Conservation (phyloP, 92 coral and sea anemone genomes). For the Porites lobata region DNA sequence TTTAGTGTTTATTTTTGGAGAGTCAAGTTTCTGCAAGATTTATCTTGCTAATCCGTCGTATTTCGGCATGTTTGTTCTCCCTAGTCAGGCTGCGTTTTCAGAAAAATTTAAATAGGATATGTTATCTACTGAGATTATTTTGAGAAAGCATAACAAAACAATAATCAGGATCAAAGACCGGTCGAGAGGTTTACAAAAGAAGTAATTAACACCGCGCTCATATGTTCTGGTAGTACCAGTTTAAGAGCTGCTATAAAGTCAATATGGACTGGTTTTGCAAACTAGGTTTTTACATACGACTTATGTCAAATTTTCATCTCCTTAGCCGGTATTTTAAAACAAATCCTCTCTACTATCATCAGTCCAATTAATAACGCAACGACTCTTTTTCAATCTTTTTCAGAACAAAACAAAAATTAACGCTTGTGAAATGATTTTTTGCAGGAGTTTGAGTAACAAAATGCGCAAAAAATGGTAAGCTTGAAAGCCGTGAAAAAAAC, state of each 20-base stretch:
- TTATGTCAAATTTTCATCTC: background rate
- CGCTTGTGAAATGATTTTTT: background rate
- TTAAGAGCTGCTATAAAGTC: too few species aligned
- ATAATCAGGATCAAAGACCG: background rate
- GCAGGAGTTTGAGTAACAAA: background rate
- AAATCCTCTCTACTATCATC: background rate
- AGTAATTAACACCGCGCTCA: too few species aligned
- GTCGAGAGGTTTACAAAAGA: background rate
- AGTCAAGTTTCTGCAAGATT: background rate
- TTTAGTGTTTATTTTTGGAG: conserved; percentile 7
- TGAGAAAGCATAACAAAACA: background rate
- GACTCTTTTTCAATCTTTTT: background rate
- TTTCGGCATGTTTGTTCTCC: conserved; percentile 8
- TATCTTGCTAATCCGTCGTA: background rate
- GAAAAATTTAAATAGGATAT: background rate
- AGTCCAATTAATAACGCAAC: too few species aligned
- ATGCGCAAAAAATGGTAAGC: background rate
- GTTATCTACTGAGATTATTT: background rate
- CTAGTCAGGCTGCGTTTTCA: background rate
- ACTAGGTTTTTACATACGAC: background rate
- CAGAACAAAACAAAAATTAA: background rate
- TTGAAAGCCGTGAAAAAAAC: background rate
- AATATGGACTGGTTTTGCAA: background rate
- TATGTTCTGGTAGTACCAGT: too few species aligned
- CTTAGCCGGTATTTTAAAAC: too few species aligned